Conservation (phyloP, 2,113 vertebrate species). For the Melanostigma gelatinosum region DNA sequence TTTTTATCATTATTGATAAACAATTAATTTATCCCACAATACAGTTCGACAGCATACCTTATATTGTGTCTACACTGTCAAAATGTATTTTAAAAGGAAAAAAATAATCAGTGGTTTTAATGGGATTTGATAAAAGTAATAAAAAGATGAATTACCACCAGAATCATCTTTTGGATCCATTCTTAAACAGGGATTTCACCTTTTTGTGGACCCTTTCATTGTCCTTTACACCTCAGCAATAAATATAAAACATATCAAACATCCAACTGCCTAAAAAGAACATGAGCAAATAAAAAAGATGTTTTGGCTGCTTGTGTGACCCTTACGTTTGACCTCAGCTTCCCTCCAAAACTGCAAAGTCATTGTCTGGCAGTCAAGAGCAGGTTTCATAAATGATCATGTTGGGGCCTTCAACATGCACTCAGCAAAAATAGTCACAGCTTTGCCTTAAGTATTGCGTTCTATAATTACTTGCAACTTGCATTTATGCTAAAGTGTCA, state of each 20-base stretch:
- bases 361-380: not conserved
- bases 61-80: not conserved
- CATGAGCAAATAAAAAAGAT: not conserved
- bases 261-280: not conserved
- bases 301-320: not conserved
- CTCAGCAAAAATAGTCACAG: not conserved
- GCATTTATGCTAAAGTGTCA: not conserved
- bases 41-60: not conserved
- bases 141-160: not conserved
- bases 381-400: not conserved
- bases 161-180: not conserved
- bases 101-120: not conserved
- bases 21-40: not conserved
- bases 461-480: not conserved
- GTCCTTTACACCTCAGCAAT: not conserved
- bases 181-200: not conserved
- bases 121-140: not conserved
- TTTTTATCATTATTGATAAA: not conserved
- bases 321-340: not conserved
- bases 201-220: not conserved
- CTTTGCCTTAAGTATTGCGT: not conserved
- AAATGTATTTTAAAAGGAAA: not conserved
- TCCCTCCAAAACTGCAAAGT: conserved; percentile 37
- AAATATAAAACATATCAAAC: not conserved
- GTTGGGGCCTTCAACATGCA: too few relatives aligned